phyloP scores from a whole-genome alignment of 2,888 invertebrate genomes.

The Odontocolon sp. region DNA sequence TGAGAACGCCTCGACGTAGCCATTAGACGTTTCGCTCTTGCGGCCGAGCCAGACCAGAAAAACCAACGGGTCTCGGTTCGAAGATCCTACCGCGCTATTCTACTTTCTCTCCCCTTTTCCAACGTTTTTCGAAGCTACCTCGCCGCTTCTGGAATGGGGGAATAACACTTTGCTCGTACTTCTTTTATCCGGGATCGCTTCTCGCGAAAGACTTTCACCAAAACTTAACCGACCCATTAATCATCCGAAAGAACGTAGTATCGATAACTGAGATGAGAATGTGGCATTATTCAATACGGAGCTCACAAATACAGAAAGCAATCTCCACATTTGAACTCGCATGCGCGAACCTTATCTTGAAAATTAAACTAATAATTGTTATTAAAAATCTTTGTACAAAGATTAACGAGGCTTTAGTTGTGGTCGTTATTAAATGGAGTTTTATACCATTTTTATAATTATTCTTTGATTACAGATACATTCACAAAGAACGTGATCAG shows the following conservation, averaged over 20 bases:
- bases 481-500: slow-evolving; percentile 71
- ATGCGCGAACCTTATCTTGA: too few relatives aligned
- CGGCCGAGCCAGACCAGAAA: slow-evolving; percentile 42
- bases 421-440: too few relatives aligned
- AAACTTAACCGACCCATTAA: slow-evolving; percentile 47
- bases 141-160: slow-evolving; percentile 18
- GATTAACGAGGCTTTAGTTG: too few relatives aligned
- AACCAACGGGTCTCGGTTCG: slow-evolving; percentile 51
- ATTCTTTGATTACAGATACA: slow-evolving; percentile 72
- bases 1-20: slow-evolving; percentile 38
- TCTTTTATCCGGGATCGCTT: slow-evolving; percentile 37
- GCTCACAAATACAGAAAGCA: neutral
- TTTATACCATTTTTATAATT: too few relatives aligned
- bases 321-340: too few relatives aligned
- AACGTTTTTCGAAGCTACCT: slow-evolving; percentile 6
- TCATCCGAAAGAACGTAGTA: slow-evolving; percentile 13
- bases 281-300: neutral
- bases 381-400: too few relatives aligned
- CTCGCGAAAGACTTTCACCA: slow-evolving; percentile 36
- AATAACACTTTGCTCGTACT: slow-evolving; percentile 50
- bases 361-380: too few relatives aligned
- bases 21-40: slow-evolving; percentile 57
- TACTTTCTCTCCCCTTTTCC: slow-evolving; percentile 38
- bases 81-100: slow-evolving; percentile 48
- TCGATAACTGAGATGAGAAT: neutral